Percentiles rank a stretch among this genome's conserved stretches.
Conservation (phyloP, 2,113 vertebrate species). For the Anhinga rufa region DNA sequence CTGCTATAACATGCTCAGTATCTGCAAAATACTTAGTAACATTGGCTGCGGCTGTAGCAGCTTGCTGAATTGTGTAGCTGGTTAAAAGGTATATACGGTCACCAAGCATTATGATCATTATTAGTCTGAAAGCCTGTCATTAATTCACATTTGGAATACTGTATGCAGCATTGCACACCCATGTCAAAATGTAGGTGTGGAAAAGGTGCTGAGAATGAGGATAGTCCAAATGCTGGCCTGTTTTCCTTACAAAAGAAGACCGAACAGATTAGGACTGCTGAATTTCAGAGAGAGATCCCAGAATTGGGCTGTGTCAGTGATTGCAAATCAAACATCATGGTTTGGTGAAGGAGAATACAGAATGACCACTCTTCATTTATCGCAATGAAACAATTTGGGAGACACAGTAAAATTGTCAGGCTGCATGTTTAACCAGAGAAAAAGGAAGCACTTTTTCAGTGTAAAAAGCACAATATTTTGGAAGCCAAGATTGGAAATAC, state of each 20-base stretch:
- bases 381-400: background rate
- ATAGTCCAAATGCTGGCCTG: background rate
- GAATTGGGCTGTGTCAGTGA: background rate
- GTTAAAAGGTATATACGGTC: background rate
- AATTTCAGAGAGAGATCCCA: background rate
- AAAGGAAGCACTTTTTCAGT: background rate
- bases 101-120: background rate
- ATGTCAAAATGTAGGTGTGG: background rate
- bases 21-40: background rate
- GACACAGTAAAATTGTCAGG: background rate
- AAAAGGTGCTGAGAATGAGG: background rate
- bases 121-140: background rate
- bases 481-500: background rate
- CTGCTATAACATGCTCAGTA: background rate
- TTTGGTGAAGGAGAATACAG: background rate
- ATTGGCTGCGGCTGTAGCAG: background rate
- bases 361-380: background rate
- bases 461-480: background rate
- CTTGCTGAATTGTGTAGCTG: background rate
- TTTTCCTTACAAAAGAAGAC: background rate
- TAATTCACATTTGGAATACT: background rate
- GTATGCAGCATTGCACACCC: background rate
- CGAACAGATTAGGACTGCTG: background rate
- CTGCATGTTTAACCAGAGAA: background rate
- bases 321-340: background rate